Evolutionary conservation across 1,140 invertebrate species (phyloP), one percentile per base, ranked within the genome.

Genomic region (Lithobius niger): DNA sequence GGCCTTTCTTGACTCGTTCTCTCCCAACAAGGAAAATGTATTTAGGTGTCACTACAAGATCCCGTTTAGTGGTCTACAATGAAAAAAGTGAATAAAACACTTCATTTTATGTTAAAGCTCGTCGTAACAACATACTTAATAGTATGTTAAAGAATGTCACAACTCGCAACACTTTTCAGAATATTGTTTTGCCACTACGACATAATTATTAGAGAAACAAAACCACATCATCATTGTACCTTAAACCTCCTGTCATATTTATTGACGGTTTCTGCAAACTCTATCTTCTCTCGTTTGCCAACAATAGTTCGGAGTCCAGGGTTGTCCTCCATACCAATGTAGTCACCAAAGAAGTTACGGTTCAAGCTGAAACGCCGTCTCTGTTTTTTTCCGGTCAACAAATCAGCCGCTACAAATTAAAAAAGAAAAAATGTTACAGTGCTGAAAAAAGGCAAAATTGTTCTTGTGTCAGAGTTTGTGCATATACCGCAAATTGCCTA

Each of bases 211-310:
- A n/a, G n/a, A n/a, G n/a, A n/a, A n/a, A n/a, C n/a, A n/a, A n/a
- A n/a, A n/a, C n/a, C n/a, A n/a, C n/a, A n/a, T n/a, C n/a, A n/a
- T n/a, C n/a, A n/a, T n/a, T n/a, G 57, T 64, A 79, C 81, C 74
- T 82, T 83, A 64, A 84, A 86, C 51, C 79, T 67, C 53, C 83
- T 72, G 61, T 86, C 82, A 68, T 80, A 85, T 63, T 86, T 85
- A 57, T 76, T 77, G 2, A 84, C 79, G 36, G 78, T 76, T 62
- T 80, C 76, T 24, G 82, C 81, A 70, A 84, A 86, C 52, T 79
- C 73, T 3, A 85, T 74, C 61, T 82, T 78, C 64, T 86, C 83
- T 40, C 82, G 70, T 61, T 79, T 77, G 22, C 77, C 78, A 40
- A 83, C 74, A 10, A 83, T 65, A 48, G 73, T 66, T 55, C 72